phyloP scores from a whole-genome alignment of 2,797 vertebrate species.

The Ptychadena robeensis region DNA sequence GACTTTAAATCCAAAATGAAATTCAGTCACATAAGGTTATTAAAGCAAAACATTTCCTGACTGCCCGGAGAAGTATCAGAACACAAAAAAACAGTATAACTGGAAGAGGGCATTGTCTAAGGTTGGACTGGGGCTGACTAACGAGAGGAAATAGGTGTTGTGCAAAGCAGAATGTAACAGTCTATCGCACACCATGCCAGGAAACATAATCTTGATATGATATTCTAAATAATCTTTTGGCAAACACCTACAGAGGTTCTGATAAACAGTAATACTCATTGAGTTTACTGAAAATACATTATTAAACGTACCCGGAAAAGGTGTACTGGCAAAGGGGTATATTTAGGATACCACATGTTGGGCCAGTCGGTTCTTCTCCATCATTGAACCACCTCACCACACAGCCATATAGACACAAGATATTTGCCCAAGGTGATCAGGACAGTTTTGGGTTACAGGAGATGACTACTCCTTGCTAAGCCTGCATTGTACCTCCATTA shows the following conservation, averaged over 20 bases:
- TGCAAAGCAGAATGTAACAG: background rate
- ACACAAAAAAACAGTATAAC: conserved; percentile 3
- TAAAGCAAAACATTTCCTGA: conserved; percentile 5
- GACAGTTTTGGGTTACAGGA: too few relatives aligned
- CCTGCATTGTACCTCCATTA: too few relatives aligned
- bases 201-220: conserved; percentile 5
- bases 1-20: background rate
- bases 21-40: conserved; percentile 12
- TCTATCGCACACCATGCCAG: background rate
- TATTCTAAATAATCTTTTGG: background rate
- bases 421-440: too few relatives aligned
- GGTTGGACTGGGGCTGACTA: background rate
- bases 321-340: too few relatives aligned
- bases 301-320: too few relatives aligned
- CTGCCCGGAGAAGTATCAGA: background rate
- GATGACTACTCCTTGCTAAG: too few relatives aligned
- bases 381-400: too few relatives aligned
- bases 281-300: too few relatives aligned
- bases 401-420: too few relatives aligned
- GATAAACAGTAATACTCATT: too few relatives aligned
- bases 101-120: background rate
- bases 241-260: background rate
- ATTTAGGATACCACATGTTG: too few relatives aligned
- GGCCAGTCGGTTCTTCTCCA: too few relatives aligned
- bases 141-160: conserved; percentile 32